Evolutionary conservation across 2,888 invertebrate species (phyloP).

Genomic region (Abrostola tripartita): DNA sequence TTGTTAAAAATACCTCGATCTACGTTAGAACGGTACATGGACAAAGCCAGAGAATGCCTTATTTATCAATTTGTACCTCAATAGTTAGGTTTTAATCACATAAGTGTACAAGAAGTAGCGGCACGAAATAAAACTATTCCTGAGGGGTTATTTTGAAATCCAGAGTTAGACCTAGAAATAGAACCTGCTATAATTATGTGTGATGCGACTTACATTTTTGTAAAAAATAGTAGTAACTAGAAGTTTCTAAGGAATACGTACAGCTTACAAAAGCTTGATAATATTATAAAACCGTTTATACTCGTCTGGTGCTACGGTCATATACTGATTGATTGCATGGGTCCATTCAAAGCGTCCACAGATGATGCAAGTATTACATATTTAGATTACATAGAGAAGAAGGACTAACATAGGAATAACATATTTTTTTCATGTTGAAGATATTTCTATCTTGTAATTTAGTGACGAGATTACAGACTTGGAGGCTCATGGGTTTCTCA

Average conservation of each 20-base stretch:
- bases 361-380: conserved; percentile 13
- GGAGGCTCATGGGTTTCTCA: no score
- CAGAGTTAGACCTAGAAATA: conserved; percentile 7
- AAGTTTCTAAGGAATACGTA: conserved; percentile 29
- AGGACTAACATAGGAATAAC: no score
- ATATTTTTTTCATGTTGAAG: no score
- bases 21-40: no score
- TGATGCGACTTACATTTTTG: conserved; percentile 31
- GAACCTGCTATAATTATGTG: conserved; percentile 25
- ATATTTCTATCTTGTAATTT: no score
- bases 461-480: no score
- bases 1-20: no score
- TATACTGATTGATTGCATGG: conserved; percentile 21
- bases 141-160: conserved; percentile 22
- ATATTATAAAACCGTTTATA: conserved; percentile 23
- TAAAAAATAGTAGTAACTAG: conserved; percentile 24
- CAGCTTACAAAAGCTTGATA: conserved; percentile 21
- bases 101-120: conserved; percentile 23
- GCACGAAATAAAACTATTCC: conserved; percentile 23
- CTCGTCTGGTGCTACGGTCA: no score
- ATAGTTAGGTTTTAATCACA: conserved; percentile 27
- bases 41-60: no score
- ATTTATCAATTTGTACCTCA: no score
- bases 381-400: no score
- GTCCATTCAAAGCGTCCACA: conserved; percentile 11